Percentiles rank a stretch among this genome's conserved stretches.
Conservation (phyloP, 2,797 vertebrate genomes). For the Manis crassicaudata region DNA sequence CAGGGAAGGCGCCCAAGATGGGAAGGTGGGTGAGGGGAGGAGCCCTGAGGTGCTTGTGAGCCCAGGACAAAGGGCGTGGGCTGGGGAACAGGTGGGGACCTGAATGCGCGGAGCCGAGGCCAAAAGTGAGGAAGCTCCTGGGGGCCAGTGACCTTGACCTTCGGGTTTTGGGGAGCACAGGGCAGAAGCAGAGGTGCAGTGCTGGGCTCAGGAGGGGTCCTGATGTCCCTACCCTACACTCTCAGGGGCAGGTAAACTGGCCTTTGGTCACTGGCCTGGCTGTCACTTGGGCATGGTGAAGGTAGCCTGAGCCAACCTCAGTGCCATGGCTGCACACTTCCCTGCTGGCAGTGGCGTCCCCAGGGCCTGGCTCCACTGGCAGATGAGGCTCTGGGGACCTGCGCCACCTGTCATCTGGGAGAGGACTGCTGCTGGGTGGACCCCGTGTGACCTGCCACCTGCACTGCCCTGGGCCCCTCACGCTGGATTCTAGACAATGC, state of each 20-base stretch:
- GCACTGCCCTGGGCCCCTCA: too few species aligned
- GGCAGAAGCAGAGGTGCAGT: not conserved
- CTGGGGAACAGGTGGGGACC: not conserved
- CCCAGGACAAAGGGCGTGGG: not conserved
- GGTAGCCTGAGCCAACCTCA: not conserved
- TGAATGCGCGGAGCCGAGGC: not conserved
- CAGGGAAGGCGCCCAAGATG: not conserved
- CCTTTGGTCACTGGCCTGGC: not conserved
- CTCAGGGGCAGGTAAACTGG: not conserved
- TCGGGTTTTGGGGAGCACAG: not conserved
- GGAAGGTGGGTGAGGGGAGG: not conserved
- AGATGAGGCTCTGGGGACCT: not conserved
- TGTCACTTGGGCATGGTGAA: not conserved
- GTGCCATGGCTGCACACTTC: not conserved
- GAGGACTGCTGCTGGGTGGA: not conserved
- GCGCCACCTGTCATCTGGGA: rapidly evolving
- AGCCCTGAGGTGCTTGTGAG: not conserved
- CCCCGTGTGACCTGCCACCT: rapidly evolving
- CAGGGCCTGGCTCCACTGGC: too few species aligned
- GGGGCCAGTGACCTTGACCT: not conserved
- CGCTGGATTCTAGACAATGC: too few species aligned
- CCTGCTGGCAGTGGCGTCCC: rapidly evolving
- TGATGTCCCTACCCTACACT: not conserved
- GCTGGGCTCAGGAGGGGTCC: not conserved
- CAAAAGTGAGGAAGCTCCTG: not conserved